A percentile compares a stretch with the other conserved stretches of the same genome.
Evolutionary conservation across 2,797 vertebrate genomes (phyloP).

Genomic region (Oreochromis grahami): DNA sequence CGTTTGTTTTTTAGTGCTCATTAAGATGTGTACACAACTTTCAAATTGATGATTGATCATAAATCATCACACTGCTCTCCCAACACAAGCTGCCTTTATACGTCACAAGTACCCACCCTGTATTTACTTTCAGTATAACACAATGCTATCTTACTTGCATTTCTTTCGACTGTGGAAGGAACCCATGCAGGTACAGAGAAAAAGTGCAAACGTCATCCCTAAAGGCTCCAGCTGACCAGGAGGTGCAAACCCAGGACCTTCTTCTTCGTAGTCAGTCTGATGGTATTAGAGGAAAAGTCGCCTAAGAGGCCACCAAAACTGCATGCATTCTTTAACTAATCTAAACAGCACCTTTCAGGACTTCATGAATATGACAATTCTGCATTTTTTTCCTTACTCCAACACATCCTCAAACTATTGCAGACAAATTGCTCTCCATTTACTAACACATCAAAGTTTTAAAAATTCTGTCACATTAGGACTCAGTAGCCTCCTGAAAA

Average conservation of each 20-base stretch:
- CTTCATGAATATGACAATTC: background rate
- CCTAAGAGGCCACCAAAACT: background rate
- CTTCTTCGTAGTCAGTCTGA: background rate
- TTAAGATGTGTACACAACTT: background rate
- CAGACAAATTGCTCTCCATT: background rate
- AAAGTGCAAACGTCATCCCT: background rate
- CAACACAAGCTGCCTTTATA: background rate
- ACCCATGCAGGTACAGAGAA: background rate
- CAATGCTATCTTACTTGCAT: background rate
- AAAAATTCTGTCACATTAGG: background rate
- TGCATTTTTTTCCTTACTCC: background rate
- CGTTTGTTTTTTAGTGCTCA: rapidly evolving
- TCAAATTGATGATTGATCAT: background rate
- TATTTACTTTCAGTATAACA: background rate
- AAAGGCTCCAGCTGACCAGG: background rate
- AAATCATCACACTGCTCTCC: background rate
- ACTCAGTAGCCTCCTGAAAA: background rate
- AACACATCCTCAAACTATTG: background rate
- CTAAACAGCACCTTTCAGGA: background rate
- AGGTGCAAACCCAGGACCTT: background rate
- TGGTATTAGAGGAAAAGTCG: background rate
- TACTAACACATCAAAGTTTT: background rate
- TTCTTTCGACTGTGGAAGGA: background rate
- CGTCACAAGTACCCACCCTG: rapidly evolving
- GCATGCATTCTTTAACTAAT: background rate